phyloP scores from a whole-genome alignment of 2,888 invertebrate species.

The Argynnis bischoffii region DNA sequence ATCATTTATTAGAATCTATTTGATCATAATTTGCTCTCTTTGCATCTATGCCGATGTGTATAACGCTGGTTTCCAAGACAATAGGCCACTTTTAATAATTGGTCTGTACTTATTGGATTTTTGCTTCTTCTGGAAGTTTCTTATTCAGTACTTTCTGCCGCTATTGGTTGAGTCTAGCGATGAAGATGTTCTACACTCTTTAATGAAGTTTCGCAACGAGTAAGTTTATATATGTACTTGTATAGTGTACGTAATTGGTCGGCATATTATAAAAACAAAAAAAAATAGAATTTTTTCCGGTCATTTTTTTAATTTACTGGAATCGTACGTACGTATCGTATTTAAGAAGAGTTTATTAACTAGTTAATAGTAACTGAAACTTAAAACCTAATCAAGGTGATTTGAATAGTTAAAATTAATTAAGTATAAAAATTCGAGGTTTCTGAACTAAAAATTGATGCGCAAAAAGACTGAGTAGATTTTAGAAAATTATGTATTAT shows the following conservation, averaged over 20 bases:
- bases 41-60: constrained; percentile 61
- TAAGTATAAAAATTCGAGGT: too few relatives aligned
- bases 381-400: too few relatives aligned
- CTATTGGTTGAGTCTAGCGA: constrained; percentile 43
- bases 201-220: constrained; percentile 47
- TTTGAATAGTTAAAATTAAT: too few relatives aligned
- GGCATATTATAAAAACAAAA: too few relatives aligned
- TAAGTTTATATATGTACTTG: constrained; percentile 43
- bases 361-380: too few relatives aligned
- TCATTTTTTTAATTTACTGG: too few relatives aligned
- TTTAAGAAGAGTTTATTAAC: too few relatives aligned
- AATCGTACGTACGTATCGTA: too few relatives aligned
- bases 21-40: constrained; percentile 54
- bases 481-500: not conserved
- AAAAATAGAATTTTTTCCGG: too few relatives aligned
- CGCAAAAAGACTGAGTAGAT: too few relatives aligned
- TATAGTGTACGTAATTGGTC: not conserved
- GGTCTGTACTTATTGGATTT: constrained; percentile 58
- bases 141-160: constrained; percentile 52
- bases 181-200: constrained; percentile 41
- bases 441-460: too few relatives aligned
- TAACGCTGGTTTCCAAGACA: constrained; percentile 65
- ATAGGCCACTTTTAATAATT: constrained; percentile 48
- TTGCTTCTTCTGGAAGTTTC: constrained; percentile 57
- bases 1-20: constrained; percentile 50